Percentiles rank a stretch among this genome's conserved stretches.
These are phyloP conservation scores for Sebastes kiyomatsui DNA, from an alignment of 2,797 vertebrate species.

Conservation along the genomic window DNA sequence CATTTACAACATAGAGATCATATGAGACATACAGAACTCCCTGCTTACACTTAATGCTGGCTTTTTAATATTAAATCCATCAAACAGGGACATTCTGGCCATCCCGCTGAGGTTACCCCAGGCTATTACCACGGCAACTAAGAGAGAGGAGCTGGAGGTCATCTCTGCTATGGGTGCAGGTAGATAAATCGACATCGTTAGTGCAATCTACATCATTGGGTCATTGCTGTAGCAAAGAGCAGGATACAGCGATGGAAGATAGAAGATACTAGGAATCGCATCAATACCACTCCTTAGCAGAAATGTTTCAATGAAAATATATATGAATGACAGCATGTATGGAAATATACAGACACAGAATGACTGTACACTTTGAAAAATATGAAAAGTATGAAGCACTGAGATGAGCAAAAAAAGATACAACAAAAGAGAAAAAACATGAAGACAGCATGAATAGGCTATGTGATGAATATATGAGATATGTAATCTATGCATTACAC, in stretches of 20 bases:
- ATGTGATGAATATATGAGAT: not conserved
- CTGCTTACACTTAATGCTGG: not conserved
- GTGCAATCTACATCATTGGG: not conserved
- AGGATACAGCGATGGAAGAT: not conserved
- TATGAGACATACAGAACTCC: not conserved
- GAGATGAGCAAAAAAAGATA: not conserved
- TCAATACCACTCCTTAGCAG: not conserved
- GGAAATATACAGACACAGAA: not conserved
- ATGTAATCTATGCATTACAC: not conserved
- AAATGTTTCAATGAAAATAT: not conserved
- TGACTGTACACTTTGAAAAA: not conserved
- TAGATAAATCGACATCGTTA: slow-evolving; percentile 60
- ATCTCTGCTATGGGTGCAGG: slow-evolving; percentile 90
- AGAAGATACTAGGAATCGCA: not conserved
- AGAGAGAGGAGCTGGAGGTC: slow-evolving; percentile 88
- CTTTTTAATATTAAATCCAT: slow-evolving; percentile 46
- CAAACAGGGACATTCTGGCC: slow-evolving; percentile 90
- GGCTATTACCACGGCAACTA: slow-evolving; percentile 86
- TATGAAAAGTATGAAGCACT: not conserved
- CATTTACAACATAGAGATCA: not conserved
- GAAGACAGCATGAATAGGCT: no score
- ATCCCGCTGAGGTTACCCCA: slow-evolving; percentile 88
- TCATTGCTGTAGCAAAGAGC: not conserved
- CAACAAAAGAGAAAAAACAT: not conserved
- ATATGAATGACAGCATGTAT: not conserved